Base-by-base conservation (phyloP, 2,888 invertebrate species). In the Proisotoma minuta region DNA sequence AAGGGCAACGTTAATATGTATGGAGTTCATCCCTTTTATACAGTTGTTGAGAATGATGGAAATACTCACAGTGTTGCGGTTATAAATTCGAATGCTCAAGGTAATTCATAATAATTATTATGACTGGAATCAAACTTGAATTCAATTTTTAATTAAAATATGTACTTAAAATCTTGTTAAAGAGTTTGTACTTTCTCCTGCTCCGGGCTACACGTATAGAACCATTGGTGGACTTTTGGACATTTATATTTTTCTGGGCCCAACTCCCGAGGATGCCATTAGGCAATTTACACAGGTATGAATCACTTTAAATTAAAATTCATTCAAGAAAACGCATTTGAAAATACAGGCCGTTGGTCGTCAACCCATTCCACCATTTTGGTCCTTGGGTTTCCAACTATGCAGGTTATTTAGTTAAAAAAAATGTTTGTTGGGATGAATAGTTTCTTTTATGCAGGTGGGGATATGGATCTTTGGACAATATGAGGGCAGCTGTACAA, bases 61-160 rank as follows among this genome's bases (percentile, higher is more conserved):
- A 83, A 82, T 26, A 84, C 85, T 63, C 86, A 88, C 76, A 91
- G 91, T 10, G 86, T 90, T 24, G 82, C 89, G 29, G 81, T 91
- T 10, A 80, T 89, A n/a, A 92, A 91, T 76, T 87, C 89, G 74
- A 90, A 92, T 77, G 88, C 91, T 39, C 89, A 90, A 87, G 89
- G 89, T 89, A 81, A 76, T n/a, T n/a, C n/a, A 78, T 75, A 28
- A 34, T 12, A 34, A 34, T 34, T 34, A 34, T 34, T 10, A 10
- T 12, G 39, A 34, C 10, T 12, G 10, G 15, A 34, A 34, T 12
- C 10, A 15, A 10, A 34, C 10, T 34, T 15, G 39, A 12, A 12
- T 34, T 15, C 10, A 34, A 34, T 12, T 34, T 15, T 34, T 15
- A 34, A 34, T 12, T 15, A 34, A 34, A 34, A 34, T 12, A 34